Base-by-base conservation (phyloP, 2,888 invertebrate genomes). In the Pediacus dermestoides region DNA sequence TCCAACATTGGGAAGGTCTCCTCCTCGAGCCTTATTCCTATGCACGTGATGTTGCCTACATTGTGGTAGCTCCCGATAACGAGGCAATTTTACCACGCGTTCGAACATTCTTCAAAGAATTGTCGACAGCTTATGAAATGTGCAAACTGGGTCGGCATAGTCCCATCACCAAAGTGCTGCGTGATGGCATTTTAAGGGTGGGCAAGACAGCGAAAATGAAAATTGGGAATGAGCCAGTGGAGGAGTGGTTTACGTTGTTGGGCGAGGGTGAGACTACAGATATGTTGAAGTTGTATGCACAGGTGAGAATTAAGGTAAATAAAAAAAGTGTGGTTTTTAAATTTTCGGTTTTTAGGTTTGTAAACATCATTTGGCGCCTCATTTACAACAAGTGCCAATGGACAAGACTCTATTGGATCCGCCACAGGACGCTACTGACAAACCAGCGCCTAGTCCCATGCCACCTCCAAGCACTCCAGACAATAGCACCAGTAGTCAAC, bases 21-120 rank as follows among this genome's bases (percentile, higher is more conserved):
- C 73, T 90, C n/a, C 73, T 99, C 7, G 96, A 97, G 67, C 99
- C 99, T 0, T 95, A 93, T 67, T 88, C 94, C n/a, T 89, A 90
- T 63, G 80, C 91, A 3, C 77, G 96, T 16, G 96, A 99, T 67
- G 83, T 99, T 1, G 92, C 90, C 13, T 99, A 97, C 66, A 79
- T 96, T 22, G 92, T 96, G 4, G 81, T 99, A 0, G 86, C 93
- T 16, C 95, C 97, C 0, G 96, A 97, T 61, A 88, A 85, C 61
- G 89, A 92, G 38, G 84, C 82, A 48, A 77, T 94, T 21, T 71
- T 88, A 31, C 80, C 79, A 25, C 82, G 85, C 57, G 83, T 92
- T 2, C 80, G 83, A 50, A 79, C 81, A 4, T 97, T 92, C 76
- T 95, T 96, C 76, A 84, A 88, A 42, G 95, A 96, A 66, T 74